Evolutionary conservation across 2,797 vertebrate species (phyloP), one percentile per base, ranked within the genome.

Genomic region (Onychomys torridus): DNA sequence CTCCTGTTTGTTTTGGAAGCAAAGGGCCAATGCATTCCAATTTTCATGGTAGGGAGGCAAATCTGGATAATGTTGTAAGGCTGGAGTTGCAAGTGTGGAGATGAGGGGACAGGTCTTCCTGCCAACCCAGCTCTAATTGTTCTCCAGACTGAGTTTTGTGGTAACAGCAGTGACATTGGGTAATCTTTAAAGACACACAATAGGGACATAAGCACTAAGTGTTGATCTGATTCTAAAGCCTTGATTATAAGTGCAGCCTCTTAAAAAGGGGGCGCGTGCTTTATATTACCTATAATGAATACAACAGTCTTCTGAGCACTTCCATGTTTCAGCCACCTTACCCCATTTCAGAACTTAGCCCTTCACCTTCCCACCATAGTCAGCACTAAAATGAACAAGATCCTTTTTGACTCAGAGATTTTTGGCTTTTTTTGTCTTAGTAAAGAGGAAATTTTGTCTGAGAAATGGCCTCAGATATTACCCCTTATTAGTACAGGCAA

Each of bases 1-100:
- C 78, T 96, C 91, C 0, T 89, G 40, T 96, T 98, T 98, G 96
- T 94, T 93, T 98, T 98, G 98, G 96, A 98, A 98, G 76, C 27
- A 86, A 94, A 97, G 79, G 97, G 86, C 97, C 67, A 49, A 27
- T 81, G 84, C 27, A 69, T 92, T 97, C 86, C 92, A 93, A 21
- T 75, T 92, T 93, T 87, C 90, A 82, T 17, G 25, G 78, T 67
- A 91, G 73, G 8, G 52, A 92, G 34, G 87, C 76, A 67, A 71
- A 93, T 90, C 89, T 96, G 63, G 93, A 92, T 12, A 55, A 89
- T 92, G 90, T 84, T 89, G 84, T 76, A 96, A 94, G 21, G 32
- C 29, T 57, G 27, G 23, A 40, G 46, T 90, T 89, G 27, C 34
- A 27, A 76, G 40, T 29, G 23, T 13, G 6, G 55, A 85, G 82